Percentiles rank a stretch among this genome's conserved stretches.
These are phyloP conservation scores for Ellobium chinense DNA, from an alignment of 2,888 invertebrate genomes.

Conservation along the genomic window DNA sequence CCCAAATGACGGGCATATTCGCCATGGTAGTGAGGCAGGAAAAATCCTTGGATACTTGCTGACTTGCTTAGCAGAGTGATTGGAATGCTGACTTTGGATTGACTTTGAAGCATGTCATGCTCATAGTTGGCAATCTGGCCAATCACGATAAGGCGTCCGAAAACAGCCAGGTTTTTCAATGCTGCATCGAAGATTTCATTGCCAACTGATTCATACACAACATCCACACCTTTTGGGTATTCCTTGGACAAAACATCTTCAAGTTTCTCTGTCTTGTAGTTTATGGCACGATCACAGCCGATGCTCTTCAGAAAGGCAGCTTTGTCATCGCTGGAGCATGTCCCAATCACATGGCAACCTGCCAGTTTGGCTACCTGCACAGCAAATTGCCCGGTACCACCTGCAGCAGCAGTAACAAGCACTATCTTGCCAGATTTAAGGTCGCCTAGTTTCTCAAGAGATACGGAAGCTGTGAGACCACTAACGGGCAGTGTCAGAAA, in stretches of 20 bases:
- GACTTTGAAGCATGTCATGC: too few relatives aligned
- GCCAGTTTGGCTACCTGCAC: constrained; percentile 74
- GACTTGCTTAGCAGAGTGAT: too few relatives aligned
- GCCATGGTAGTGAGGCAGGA: constrained; percentile 63
- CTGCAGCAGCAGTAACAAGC: too few relatives aligned
- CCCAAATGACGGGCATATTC: constrained; percentile 60
- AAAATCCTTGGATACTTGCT: constrained; percentile 73
- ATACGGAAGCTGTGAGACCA: constrained; percentile 75
- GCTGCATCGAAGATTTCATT: constrained; percentile 74
- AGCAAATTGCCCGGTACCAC: too few relatives aligned
- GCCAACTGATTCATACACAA: constrained; percentile 76
- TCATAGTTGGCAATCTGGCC: constrained; percentile 75
- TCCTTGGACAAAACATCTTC: constrained; percentile 71
- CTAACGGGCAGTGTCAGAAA: constrained; percentile 73
- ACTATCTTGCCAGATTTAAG: constrained; percentile 27
- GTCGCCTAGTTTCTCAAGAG: too few relatives aligned
- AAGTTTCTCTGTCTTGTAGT: constrained; percentile 74
- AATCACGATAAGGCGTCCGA: constrained; percentile 76
- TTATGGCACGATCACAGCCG: constrained; percentile 76
- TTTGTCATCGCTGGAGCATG: constrained; percentile 75
- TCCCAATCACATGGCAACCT: constrained; percentile 77
- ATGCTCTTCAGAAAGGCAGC: constrained; percentile 71
- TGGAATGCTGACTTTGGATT: too few relatives aligned
- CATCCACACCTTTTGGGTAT: constrained; percentile 76
- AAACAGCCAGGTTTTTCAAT: constrained; percentile 69